Percentiles rank a stretch among this genome's conserved stretches.
phyloP scores from a whole-genome alignment of 1,140 invertebrate species.

The Drosophila ficusphila region DNA sequence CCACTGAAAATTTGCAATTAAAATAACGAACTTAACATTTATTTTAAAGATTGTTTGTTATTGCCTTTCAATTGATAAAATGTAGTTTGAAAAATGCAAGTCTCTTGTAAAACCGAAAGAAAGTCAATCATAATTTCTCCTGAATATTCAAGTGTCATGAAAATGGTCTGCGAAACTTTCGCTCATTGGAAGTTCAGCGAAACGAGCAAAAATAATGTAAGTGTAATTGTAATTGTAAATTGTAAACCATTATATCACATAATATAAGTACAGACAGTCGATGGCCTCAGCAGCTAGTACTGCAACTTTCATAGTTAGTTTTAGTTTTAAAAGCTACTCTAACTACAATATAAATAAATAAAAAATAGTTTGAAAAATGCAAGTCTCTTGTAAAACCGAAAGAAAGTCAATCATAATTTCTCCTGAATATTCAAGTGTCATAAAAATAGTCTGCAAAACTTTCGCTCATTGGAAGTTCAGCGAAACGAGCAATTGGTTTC shows the following conservation, averaged over 20 bases:
- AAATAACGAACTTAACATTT: too few species aligned
- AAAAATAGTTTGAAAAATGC: neutral
- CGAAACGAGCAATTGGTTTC: neutral
- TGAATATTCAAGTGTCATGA: neutral
- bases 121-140: neutral
- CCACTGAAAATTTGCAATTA: too few species aligned
- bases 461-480: constrained; percentile 2
- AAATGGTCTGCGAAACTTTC: neutral
- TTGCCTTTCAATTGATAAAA: too few species aligned
- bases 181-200: neutral
- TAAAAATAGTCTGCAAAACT: neutral
- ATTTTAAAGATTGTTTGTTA: too few species aligned
- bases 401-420: neutral
- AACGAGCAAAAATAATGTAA: too few species aligned
- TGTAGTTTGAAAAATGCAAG: neutral
- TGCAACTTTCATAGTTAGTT: too few species aligned
- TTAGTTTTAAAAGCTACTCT: too few species aligned
- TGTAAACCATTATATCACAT: too few species aligned
- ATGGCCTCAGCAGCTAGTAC: too few species aligned
- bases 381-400: neutral
- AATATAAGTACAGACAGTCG: too few species aligned
- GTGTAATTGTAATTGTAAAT: too few species aligned
- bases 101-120: neutral
- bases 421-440: neutral
- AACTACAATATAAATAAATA: too few species aligned